Conservation (phyloP, 2,888 invertebrate genomes). For the Ariolimax columbianus region DNA sequence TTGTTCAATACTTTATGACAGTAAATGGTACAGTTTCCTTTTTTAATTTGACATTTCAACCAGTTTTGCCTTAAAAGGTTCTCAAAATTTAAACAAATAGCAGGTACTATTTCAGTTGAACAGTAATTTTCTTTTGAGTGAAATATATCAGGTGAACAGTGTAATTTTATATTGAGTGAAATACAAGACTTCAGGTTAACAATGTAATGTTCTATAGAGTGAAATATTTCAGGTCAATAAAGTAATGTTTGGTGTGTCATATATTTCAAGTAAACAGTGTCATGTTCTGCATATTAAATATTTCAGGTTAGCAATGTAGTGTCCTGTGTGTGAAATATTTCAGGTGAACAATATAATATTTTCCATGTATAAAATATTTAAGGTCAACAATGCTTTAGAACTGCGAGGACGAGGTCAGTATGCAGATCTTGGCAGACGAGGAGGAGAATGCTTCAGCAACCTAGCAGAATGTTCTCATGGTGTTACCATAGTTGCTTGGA, state of each 20-base stretch:
- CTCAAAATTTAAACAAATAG: too few species aligned
- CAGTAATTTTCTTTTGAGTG: too few species aligned
- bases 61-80: too few species aligned
- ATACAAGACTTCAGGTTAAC: not conserved
- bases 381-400: constrained; percentile 69
- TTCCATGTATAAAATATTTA: constrained; percentile 55
- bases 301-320: too few species aligned
- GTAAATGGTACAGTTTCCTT: too few species aligned
- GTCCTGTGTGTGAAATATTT: not conserved
- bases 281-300: too few species aligned
- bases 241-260: not conserved
- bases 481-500: constrained; percentile 72
- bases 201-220: not conserved
- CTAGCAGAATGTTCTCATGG: constrained; percentile 66
- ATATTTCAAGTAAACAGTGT: too few species aligned
- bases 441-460: constrained; percentile 73
- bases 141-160: too few species aligned
- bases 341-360: not conserved
- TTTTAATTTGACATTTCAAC: too few species aligned
- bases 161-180: too few species aligned
- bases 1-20: too few species aligned
- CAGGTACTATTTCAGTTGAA: too few species aligned
- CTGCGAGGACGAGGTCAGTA: constrained; percentile 73
- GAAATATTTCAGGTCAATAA: not conserved
- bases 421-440: constrained; percentile 70